Evolutionary conservation across 2,113 vertebrate species (phyloP), one percentile per base, ranked within the genome.

Genomic region (Raja brachyura): DNA sequence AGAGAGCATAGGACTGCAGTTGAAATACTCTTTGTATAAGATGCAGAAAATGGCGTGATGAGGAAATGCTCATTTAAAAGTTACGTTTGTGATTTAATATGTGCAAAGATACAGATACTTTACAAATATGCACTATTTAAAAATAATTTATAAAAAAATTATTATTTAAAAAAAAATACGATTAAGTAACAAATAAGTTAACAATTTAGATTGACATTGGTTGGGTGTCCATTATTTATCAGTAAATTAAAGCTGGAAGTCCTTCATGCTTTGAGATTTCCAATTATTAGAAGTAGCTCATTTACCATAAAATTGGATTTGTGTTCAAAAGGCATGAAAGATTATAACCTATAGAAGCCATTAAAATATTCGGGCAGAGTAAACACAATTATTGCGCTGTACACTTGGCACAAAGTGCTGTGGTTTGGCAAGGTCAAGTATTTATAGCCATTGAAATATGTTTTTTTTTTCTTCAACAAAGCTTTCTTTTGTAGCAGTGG

Each of bases 291-390:
- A 73, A 48, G 90, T 92, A 73, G 68, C 68, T 92, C 68, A 92
- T 68, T 73, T 73, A 92, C 90, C 90, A 92, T 92, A 92, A 92
- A 92, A 92, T 92, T 92, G 90, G 68, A 92, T 92, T 92, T 92
- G 90, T 92, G 68, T 92, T 92, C 68, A 25, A 92, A 92, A 74
- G 59, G 90, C 90, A 92, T 92, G 90, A 92, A 92, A 73, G 68
- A 92, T 92, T 73, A 92, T 92, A 92, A 74, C 90, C 90, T 74
- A 92, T 54, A 73, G 90, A 92, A 74, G 18, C 90, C 90, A 48
- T 74, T 73, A 54, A 68, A 73, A 73, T 92, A 92, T 39, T 92
- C 68, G 22, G 90, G 33, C 68, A 54, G 66, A 90, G 90, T 92
- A 92, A 92, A 92, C 90, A 74, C 59, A 33, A 73, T 92, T 33